Percentiles rank a stretch among this genome's conserved stretches.
phyloP scores from a whole-genome alignment of 2,113 vertebrate species.

The Grammomys surdaster region DNA sequence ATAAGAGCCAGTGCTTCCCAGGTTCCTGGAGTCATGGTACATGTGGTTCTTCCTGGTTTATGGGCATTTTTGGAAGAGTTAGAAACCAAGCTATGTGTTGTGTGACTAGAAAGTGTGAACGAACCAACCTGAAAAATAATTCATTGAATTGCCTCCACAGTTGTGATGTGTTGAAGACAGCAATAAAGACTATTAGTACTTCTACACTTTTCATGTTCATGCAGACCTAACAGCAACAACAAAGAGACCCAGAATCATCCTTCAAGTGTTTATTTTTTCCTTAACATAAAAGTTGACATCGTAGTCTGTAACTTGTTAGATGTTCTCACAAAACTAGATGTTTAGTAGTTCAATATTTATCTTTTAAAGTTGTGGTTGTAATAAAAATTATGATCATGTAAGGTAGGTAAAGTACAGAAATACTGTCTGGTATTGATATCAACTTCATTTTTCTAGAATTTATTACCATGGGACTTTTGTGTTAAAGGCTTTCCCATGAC shows the following conservation, averaged over 20 bases:
- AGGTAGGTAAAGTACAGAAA: background rate
- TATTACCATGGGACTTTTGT: background rate
- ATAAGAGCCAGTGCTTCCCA: conserved; percentile 49
- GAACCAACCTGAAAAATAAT: conserved; percentile 80
- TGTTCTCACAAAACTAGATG: background rate
- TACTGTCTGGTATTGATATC: background rate
- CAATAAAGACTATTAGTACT: conserved; percentile 57
- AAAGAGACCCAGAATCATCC: background rate
- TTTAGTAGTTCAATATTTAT: background rate
- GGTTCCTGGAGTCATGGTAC: background rate
- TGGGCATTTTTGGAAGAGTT: conserved; percentile 42
- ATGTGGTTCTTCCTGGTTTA: conserved; percentile 50
- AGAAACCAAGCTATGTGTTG: conserved; percentile 54
- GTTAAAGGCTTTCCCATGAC: background rate
- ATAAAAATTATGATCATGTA: background rate
- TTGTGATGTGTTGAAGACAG: conserved; percentile 34
- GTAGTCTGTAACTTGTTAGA: background rate
- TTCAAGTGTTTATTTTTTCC: background rate
- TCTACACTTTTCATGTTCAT: conserved; percentile 48
- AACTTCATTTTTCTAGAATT: background rate
- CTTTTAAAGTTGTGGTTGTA: background rate
- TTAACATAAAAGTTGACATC: background rate
- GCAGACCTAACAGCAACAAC: conserved; percentile 51
- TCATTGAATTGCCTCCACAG: conserved; percentile 68
- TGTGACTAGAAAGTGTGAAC: conserved; percentile 65